Conservation (phyloP, 2,797 vertebrate species). For the Discoglossus pictus region DNA sequence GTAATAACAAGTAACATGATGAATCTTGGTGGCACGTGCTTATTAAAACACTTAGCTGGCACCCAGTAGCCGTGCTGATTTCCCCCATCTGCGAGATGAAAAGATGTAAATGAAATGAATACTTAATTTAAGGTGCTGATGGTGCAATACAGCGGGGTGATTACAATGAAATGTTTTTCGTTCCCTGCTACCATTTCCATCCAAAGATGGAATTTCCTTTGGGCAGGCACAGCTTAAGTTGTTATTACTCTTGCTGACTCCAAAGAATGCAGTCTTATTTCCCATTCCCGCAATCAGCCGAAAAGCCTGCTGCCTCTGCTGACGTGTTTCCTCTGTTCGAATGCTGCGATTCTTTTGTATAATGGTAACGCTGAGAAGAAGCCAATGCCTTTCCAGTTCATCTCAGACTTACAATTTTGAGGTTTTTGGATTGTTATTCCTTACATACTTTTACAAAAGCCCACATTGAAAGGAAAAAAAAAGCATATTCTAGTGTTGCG, state of each 20-base stretch:
- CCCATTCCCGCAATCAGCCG: slow-evolving; percentile 50
- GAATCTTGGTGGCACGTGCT: background rate
- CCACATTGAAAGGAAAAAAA: background rate
- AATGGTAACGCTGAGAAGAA: slow-evolving; percentile 44
- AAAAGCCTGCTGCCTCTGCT: slow-evolving; percentile 51
- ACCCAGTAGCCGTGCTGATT: slow-evolving; percentile 4
- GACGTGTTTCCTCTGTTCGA: slow-evolving; percentile 37
- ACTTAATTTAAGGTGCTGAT: background rate
- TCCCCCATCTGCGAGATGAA: slow-evolving; percentile 18
- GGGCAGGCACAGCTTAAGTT: slow-evolving; percentile 49
- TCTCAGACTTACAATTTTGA: slow-evolving; percentile 46
- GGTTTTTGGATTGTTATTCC: slow-evolving; percentile 38
- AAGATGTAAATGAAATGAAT: slow-evolving; percentile 39
- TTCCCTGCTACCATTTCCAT: slow-evolving; percentile 42
- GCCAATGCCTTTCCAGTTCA: slow-evolving; percentile 35
- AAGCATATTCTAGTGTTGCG: no score
- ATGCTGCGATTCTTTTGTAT: slow-evolving; percentile 37
- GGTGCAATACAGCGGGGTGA: slow-evolving; percentile 52
- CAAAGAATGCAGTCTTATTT: slow-evolving; percentile 49
- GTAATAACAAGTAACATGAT: slow-evolving; percentile 12
- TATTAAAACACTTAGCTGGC: slow-evolving; percentile 33
- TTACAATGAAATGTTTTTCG: slow-evolving; percentile 55
- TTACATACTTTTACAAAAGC: slow-evolving; percentile 31
- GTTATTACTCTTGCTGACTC: slow-evolving; percentile 30
- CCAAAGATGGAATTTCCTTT: slow-evolving; percentile 59